Evolutionary conservation across 2,888 invertebrate species (phyloP), one percentile per base, ranked within the genome.

Genomic region (Idaea biselata): DNA sequence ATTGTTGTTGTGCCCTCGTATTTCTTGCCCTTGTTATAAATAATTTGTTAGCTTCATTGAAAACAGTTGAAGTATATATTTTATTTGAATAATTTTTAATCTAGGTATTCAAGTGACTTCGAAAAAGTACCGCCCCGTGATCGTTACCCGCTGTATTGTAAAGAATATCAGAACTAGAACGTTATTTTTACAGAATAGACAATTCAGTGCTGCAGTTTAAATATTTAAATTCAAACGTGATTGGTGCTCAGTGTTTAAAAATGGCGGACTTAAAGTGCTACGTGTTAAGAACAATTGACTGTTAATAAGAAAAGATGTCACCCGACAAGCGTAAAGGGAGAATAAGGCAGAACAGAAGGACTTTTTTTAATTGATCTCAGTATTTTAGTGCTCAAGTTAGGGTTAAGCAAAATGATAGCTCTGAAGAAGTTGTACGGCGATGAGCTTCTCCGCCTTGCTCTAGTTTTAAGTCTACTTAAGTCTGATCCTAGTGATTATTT

Each of bases 391-490:
- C 88, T 89, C 88, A 88, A 88, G 73, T 72, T 71, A 66, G 64
- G 66, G 65, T 66, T 67, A 68, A 61, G 59, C 64, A 63, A 63
- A 62, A 97, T 97, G 97, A 93, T 97, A 89, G 95, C 96, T 75
- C 88, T 96, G 75, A 97, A 97, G 91, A 97, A 97, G 86, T 89
- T 96, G 58, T 96, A 96, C 78, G 95, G 96, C 60, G 96, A 97
- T 83, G 97, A 97, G 91, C 91, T 97, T 77, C 87, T 97, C 70
- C 95, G 97, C 84, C 90, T 97, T 73, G 96, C 97, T 73, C 85
- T 98, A 83, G 93, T 97, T 72, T 91, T 97, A 76, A 96, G 97
- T 84, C 93, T 98, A 70, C 86, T 98, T 62, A 94, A 97, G 74
- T 95, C 96, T 16, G 95, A 97, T 81, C 96, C 96, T 0, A 95